These are phyloP conservation scores for Pomatostomus ruficeps DNA, from an alignment of 2,113 vertebrate genomes.

Conservation along the genomic window DNA sequence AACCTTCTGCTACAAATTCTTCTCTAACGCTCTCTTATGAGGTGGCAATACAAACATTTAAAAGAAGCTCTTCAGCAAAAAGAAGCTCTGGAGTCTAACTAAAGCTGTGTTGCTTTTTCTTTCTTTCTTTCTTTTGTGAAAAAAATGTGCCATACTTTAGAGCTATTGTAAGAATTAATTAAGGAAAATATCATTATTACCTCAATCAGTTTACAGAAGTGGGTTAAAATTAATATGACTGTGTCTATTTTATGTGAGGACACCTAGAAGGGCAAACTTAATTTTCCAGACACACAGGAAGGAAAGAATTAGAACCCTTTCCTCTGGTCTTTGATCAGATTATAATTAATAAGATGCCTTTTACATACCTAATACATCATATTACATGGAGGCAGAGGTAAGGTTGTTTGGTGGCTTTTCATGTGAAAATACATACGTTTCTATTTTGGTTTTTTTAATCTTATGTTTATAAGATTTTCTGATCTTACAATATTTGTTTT, in stretches of 20 bases:
- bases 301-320: background rate
- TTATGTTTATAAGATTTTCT: background rate
- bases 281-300: background rate
- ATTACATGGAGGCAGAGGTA: background rate
- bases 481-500: background rate
- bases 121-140: too few relatives aligned
- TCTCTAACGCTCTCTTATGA: background rate
- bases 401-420: background rate
- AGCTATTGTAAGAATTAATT: background rate
- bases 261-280: background rate
- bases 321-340: background rate
- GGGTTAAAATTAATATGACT: background rate
- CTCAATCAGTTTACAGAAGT: background rate
- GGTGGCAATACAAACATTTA: background rate
- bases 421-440: background rate
- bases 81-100: background rate
- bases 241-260: background rate
- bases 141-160: background rate
- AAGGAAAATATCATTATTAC: background rate
- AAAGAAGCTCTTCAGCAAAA: background rate
- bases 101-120: background rate
- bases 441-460: background rate
- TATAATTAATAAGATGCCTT: background rate
- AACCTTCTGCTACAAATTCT: background rate
- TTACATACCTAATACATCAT: fast-evolving